Base-by-base conservation (phyloP, 2,797 vertebrate genomes). In the Benthosema pterotum region DNA sequence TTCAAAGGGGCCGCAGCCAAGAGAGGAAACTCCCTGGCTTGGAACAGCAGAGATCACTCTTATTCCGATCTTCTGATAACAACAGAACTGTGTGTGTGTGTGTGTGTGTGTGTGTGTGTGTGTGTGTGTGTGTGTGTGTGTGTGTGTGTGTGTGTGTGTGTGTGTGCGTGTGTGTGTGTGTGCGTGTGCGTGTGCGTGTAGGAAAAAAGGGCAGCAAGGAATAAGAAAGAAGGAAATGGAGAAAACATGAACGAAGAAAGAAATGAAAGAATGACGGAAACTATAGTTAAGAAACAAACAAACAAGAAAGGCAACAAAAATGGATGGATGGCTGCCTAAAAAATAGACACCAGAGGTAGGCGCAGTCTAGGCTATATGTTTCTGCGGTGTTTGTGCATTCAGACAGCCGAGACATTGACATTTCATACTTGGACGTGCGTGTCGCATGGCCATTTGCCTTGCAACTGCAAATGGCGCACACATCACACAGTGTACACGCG, bases 21-120 rank as follows among this genome's bases (percentile, higher is more conserved):
- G 52, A 71, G 67, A 83, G 84, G 82, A 85, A 83, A 79, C 72
- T 86, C 84, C 81, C 79, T 77, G 65, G 67, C 70, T 78, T 55
- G 38, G 57, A 68, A 63, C 79, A 38, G 61, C 59, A 68, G 50
- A 57, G 71, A 85, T 85, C 79, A 71, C 65, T 78, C 77, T 71
- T 71, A 74, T 84, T 67, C 65, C 78, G 74, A 84, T 84, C 72
- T 66, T 66, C 69, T 78, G 78, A 83, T 80, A 78, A 74, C 66
- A 73, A 45, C 52, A 19, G 14, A 19, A 28, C 7, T 60, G 45
- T 46, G 18, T 58, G 18, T 57, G 32, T 58, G 42, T 58, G 42
- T 58, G 42, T 38, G 15, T 57, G 15, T 69, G 42, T 60, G 64
- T 54, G 43, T 55, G 50, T 17, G 50, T 60, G 60, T 65, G 61